These are phyloP conservation scores for Drosophila truncata DNA, from an alignment of 1,140 invertebrate species.

Conservation along the genomic window DNA sequence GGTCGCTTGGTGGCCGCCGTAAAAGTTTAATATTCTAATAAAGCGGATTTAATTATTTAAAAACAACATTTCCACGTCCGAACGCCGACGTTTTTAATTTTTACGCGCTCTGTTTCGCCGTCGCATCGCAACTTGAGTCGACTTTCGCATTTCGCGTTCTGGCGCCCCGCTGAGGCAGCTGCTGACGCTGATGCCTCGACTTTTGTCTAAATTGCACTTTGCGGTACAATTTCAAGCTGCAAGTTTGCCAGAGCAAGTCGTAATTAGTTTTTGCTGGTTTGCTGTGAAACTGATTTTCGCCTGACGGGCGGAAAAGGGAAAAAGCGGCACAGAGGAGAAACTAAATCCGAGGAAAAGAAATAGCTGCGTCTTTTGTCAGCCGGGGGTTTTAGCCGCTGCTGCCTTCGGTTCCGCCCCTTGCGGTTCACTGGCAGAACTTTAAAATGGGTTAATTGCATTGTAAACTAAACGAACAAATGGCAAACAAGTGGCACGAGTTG, in stretches of 20 bases:
- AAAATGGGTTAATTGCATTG: constrained; percentile 83
- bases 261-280: constrained; percentile 78
- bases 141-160: constrained; percentile 35
- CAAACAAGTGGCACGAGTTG: constrained; percentile 67
- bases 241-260: constrained; percentile 61
- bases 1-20: constrained; percentile 36
- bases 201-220: constrained; percentile 76
- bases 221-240: constrained; percentile 69
- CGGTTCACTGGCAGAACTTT: constrained; percentile 69
- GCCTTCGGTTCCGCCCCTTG: constrained; percentile 21
- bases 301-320: constrained; percentile 9
- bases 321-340: constrained; percentile 2
- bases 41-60: constrained; percentile 73
- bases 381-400: constrained; percentile 2
- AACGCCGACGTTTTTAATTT: constrained; percentile 64
- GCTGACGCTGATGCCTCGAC: constrained; percentile 26
- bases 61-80: constrained; percentile 46
- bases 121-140: constrained; percentile 43
- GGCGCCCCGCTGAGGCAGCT: constrained; percentile 9
- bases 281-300: constrained; percentile 72
- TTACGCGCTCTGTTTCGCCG: constrained; percentile 45
- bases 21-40: constrained; percentile 70
- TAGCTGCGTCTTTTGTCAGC: constrained; percentile 72
- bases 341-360: constrained; percentile 37
- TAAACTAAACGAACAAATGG: constrained; percentile 79